Evolutionary conservation across 2,797 vertebrate species (phyloP).

Genomic region (Babyrousa celebensis): DNA sequence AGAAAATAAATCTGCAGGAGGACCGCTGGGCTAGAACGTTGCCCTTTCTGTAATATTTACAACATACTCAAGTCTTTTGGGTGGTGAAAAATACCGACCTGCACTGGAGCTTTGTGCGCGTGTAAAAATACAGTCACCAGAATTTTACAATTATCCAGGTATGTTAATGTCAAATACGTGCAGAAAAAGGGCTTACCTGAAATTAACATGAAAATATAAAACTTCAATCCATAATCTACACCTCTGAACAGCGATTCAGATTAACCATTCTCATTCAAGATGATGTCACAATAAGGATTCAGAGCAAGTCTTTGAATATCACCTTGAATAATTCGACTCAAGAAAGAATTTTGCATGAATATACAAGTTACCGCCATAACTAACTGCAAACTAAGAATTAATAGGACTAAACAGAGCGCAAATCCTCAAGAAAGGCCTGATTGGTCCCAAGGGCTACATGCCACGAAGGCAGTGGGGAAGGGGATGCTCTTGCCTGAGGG

Average conservation of each 20-base stretch:
- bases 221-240: slow-evolving; percentile 80
- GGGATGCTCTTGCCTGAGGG: slow-evolving; percentile 12
- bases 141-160: slow-evolving; percentile 81
- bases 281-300: slow-evolving; percentile 80
- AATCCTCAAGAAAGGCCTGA: slow-evolving; percentile 50
- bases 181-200: slow-evolving; percentile 65
- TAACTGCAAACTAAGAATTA: slow-evolving; percentile 84
- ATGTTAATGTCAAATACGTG: slow-evolving; percentile 75
- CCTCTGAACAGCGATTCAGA: slow-evolving; percentile 86
- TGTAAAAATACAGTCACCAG: slow-evolving; percentile 74
- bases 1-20: slow-evolving; percentile 10
- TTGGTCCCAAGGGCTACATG: background rate
- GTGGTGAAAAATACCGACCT: slow-evolving; percentile 71
- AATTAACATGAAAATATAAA: slow-evolving; percentile 87
- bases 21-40: background rate
- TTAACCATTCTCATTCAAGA: slow-evolving; percentile 86
- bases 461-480: background rate
- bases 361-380: slow-evolving; percentile 82
- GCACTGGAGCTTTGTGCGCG: slow-evolving; percentile 6
- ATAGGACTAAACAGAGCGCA: slow-evolving; percentile 68
- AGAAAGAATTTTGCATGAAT: slow-evolving; percentile 83
- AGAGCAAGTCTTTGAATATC: slow-evolving; percentile 80
- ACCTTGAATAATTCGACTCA: slow-evolving; percentile 84
- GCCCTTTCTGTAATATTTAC: slow-evolving; percentile 58
- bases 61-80: slow-evolving; percentile 36